These are phyloP conservation scores for Epirrita christyi DNA, from an alignment of 2,888 invertebrate genomes.

Conservation along the genomic window DNA sequence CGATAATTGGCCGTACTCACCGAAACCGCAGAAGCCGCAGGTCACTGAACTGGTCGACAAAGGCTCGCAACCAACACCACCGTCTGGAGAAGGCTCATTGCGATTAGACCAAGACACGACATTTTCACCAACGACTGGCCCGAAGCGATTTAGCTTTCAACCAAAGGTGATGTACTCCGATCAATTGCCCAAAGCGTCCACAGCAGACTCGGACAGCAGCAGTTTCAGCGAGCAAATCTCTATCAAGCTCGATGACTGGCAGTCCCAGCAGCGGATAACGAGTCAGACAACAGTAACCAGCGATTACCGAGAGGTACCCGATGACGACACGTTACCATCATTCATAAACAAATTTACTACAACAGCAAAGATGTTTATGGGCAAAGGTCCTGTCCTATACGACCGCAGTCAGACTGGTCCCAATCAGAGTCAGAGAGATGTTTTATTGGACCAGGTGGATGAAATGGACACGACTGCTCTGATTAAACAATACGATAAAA, in stretches of 20 bases:
- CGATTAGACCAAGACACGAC: conserved; percentile 3
- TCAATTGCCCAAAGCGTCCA: conserved; percentile 19
- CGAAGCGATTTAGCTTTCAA: conserved; percentile 1
- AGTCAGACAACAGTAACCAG: conserved; percentile 9
- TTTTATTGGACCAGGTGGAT: conserved; percentile 42
- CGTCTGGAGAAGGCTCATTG: neutral
- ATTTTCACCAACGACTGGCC: conserved; percentile 23
- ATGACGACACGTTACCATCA: neutral
- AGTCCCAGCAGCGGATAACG: neutral
- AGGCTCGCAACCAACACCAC: conserved; percentile 13
- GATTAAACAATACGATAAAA: conserved; percentile 38
- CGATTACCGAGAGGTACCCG: neutral
- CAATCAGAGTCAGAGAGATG: conserved; percentile 34
- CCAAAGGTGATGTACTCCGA: neutral
- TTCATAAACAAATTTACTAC: conserved; percentile 12
- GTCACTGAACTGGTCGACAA: conserved; percentile 25
- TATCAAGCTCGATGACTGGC: neutral
- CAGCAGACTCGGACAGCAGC: conserved; percentile 4
- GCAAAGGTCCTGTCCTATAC: neutral
- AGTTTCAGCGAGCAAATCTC: conserved; percentile 7
- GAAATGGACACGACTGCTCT: conserved; percentile 43
- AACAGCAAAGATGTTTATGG: conserved; percentile 8
- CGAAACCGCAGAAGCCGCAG: conserved; percentile 8
- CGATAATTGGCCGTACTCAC: conserved; percentile 13
- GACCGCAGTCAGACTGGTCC: neutral